Evolutionary conservation across 1,140 invertebrate genomes (phyloP).

Genomic region (Drosophila pallidifrons): DNA sequence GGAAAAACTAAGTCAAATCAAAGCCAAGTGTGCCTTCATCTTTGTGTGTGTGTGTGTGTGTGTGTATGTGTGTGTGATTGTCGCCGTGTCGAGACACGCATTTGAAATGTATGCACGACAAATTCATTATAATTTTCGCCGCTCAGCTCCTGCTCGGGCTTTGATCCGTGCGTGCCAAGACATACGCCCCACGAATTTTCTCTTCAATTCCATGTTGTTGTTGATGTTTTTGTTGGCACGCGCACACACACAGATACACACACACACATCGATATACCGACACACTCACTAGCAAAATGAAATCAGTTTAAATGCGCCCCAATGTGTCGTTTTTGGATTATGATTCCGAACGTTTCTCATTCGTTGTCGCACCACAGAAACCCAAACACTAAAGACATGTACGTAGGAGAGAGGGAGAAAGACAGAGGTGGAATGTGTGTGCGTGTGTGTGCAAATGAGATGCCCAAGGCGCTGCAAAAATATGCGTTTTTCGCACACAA

Average conservation of each 20-base stretch:
- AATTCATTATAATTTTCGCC: conserved; percentile 77
- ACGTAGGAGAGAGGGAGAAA: background rate
- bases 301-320: conserved; percentile 81
- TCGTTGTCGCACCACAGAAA: conserved; percentile 1
- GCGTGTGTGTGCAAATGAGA: conserved; percentile 45
- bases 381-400: conserved; percentile 10
- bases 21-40: conserved; percentile 24
- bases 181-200: conserved; percentile 65
- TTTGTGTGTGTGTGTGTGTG: conserved; percentile 23
- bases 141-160: conserved; percentile 29
- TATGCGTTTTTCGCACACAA: conserved; percentile 55
- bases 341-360: conserved; percentile 60
- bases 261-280: background rate
- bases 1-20: conserved; percentile 68
- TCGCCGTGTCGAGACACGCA: conserved; percentile 40
- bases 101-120: conserved; percentile 66
- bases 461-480: conserved; percentile 31
- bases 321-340: conserved; percentile 78
- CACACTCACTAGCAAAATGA: conserved; percentile 61
- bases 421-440: background rate
- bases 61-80: conserved; percentile 29
- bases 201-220: conserved; percentile 31
- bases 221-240: conserved; percentile 30
- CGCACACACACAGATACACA: conserved; percentile 19
- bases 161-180: conserved; percentile 73